Conservation (phyloP, 2,888 invertebrate species). For the Pristionchus maxplancki region DNA sequence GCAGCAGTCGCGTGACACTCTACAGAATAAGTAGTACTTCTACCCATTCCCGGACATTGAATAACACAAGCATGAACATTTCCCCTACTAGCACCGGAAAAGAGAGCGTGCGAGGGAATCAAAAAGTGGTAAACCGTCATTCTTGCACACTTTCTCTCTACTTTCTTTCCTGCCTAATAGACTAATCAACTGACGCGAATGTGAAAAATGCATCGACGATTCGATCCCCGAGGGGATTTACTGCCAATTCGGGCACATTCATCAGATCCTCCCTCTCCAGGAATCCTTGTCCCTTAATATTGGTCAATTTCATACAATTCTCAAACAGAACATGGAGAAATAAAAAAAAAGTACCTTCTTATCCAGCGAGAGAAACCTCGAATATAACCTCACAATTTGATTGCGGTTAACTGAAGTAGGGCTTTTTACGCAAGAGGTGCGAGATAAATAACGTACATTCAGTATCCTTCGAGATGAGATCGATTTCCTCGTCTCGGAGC, state of each 20-base stretch:
- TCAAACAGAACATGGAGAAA: background rate
- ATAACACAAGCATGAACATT: too few relatives aligned
- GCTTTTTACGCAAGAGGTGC: background rate
- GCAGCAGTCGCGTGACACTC: background rate
- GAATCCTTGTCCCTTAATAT: slow-evolving; percentile 84
- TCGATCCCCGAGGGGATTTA: slow-evolving; percentile 96
- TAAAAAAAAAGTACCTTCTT: slow-evolving; percentile 82
- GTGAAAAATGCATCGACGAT: slow-evolving; percentile 79
- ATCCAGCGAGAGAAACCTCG: slow-evolving; percentile 95
- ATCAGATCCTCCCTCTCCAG: slow-evolving; percentile 96
- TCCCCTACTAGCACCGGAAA: background rate
- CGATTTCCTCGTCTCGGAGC: slow-evolving; percentile 94
- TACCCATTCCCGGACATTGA: too few relatives aligned
- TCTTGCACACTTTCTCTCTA: background rate
- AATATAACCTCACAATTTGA: slow-evolving; percentile 97
- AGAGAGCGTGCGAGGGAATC: background rate
- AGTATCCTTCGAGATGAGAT: slow-evolving; percentile 95
- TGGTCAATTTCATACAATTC: background rate
- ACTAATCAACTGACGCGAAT: slow-evolving; percentile 55
- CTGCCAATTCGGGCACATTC: slow-evolving; percentile 96
- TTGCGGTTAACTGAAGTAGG: slow-evolving; percentile 91
- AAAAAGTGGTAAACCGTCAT: background rate
- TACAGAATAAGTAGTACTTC: too few relatives aligned
- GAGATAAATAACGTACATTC: slow-evolving; percentile 87
- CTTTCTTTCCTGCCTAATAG: background rate